Evolutionary conservation across 2,888 invertebrate species (phyloP), one percentile per base, ranked within the genome.

Genomic region (Hirtodrosophila confusa): DNA sequence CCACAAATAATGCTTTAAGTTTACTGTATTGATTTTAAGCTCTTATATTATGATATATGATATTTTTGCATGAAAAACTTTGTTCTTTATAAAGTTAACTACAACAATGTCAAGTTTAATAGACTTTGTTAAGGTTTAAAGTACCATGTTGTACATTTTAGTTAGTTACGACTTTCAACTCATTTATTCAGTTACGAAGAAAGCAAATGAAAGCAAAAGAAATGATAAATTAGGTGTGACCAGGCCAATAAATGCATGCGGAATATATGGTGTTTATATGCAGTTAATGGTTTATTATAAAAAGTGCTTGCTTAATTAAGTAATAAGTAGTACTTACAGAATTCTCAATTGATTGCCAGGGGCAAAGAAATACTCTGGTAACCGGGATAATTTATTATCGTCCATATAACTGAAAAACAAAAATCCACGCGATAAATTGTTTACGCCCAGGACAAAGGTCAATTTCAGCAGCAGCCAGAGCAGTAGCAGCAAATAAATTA

Each of bases 391-490:
- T 69, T 90, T 88, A 82, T 93, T 93, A 83, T 92, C 92, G 79
- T 92, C 92, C 88, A 93, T 84, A 85, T 92, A 90, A 63, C 93
- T 93, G 79, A 63, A 77, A 80, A 69, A 69, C 11, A 48, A 4
- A 43, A 10, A 24, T 0, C 6, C 35, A 5, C n/a, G 6, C 43
- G 17, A 50, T 43, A 56, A 43, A 24, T 12, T 36, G 40, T 57
- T 63, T 11, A 24, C 31, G n/a, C 4, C 4, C 44, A 35, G 37
- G 3, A 29, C 31, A 31, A 41, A 31, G 56, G 44, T 44, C 66
- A 68, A 65, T 68, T 73, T 50, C 39, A 51, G 23, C 36, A 10
- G 35, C 29, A 40, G 37, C 24, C 17, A 12, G 45, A 45, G 57
- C 56, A 60, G 35, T 40, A 48, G 35, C 41, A 60, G 39, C 49